phyloP scores from a whole-genome alignment of 2,888 invertebrate species.

The Macaria notata region DNA sequence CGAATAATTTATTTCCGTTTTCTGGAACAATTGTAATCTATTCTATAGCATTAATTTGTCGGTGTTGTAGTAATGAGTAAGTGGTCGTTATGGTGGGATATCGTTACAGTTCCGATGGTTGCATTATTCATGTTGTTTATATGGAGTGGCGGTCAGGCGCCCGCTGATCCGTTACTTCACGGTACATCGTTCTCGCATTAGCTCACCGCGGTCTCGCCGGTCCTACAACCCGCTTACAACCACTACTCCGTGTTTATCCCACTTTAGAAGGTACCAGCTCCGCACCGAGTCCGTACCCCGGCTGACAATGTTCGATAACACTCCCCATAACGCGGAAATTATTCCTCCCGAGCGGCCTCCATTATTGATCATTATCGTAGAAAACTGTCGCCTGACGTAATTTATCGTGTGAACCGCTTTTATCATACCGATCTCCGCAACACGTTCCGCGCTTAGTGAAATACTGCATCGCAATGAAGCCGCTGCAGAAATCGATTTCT shows the following conservation, averaged over 20 bases:
- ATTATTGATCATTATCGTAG: constrained; percentile 18
- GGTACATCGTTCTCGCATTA: constrained; percentile 40
- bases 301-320: constrained; percentile 1
- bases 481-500: constrained; percentile 29
- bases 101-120: constrained; percentile 25
- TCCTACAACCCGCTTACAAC: constrained; percentile 16
- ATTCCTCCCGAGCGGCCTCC: constrained; percentile 8
- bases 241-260: background rate
- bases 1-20: no score
- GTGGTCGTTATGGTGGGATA: no score
- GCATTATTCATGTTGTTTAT: constrained; percentile 35
- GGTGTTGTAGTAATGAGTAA: no score
- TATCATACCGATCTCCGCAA: constrained; percentile 20
- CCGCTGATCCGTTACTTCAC: constrained; percentile 33
- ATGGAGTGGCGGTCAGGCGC: constrained; percentile 25
- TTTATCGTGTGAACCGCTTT: constrained; percentile 22
- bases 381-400: constrained; percentile 14
- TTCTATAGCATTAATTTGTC: no score
- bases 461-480: constrained; percentile 20
- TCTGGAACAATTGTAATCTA: no score
- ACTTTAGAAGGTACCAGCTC: no score
- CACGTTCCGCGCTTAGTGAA: constrained; percentile 21
- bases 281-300: background rate
- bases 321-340: constrained; percentile 6
- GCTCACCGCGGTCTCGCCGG: constrained; percentile 38